Conservation (phyloP, 2,888 invertebrate genomes). For the Aporophyla lueneburgensis region DNA sequence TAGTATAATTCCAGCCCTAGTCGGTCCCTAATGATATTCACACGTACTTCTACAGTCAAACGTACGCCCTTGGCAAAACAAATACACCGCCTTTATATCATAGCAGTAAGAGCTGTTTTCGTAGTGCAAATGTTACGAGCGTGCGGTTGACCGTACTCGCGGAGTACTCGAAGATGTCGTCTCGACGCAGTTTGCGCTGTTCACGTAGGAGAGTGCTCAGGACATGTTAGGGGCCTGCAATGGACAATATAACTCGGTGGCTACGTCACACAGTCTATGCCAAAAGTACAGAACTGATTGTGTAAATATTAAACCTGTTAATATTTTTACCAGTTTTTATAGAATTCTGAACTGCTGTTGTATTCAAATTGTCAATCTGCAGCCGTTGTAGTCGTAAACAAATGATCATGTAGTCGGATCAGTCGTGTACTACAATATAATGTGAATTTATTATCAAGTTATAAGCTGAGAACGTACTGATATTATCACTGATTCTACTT, state of each 20-base stretch:
- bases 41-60: neutral
- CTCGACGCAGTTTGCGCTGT: neutral
- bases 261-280: constrained; percentile 54
- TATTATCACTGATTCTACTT: neutral
- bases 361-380: constrained; percentile 33
- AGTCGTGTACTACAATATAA: constrained; percentile 7
- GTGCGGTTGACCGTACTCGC: neutral
- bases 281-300: constrained; percentile 74
- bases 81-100: neutral
- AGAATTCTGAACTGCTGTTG: constrained; percentile 51
- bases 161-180: neutral
- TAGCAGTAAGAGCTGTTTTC: neutral
- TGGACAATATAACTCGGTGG: constrained; percentile 30
- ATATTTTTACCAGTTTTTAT: constrained; percentile 60
- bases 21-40: neutral
- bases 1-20: neutral
- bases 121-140: neutral
- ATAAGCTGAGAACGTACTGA: constrained; percentile 24
- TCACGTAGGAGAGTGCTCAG: neutral
- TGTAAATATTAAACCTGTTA: constrained; percentile 68
- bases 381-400: constrained; percentile 10
- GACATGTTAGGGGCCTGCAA: neutral
- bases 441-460: constrained; percentile 23
- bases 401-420: constrained; percentile 23
- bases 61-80: too few relatives aligned